These are phyloP conservation scores for Pachydiplax longipennis DNA, from an alignment of 2,888 invertebrate species.

Conservation along the genomic window DNA sequence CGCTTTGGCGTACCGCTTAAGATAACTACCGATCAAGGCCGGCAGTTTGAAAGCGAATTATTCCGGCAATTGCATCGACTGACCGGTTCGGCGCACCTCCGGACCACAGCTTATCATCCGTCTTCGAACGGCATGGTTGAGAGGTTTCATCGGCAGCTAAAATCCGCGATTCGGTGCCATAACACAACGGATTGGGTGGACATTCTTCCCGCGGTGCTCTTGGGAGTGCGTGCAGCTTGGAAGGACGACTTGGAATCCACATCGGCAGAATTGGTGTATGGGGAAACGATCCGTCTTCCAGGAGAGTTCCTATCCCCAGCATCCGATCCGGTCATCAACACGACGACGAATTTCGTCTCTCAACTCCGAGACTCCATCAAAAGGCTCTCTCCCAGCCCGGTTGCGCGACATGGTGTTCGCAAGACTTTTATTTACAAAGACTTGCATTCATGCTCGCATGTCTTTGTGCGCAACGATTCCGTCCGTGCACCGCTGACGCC, in stretches of 20 bases:
- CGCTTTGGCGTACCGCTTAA: not conserved
- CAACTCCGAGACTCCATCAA: not conserved
- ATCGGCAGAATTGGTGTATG: no score
- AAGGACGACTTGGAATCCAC: no score
- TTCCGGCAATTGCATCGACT: conserved; percentile 43
- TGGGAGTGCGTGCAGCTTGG: no score
- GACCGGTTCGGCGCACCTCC: conserved; percentile 47
- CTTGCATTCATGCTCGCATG: not conserved
- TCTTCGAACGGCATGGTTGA: conserved; percentile 52
- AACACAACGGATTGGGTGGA: conserved; percentile 47
- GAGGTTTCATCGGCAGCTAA: conserved; percentile 45
- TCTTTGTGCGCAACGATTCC: no score
- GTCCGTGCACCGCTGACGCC: no score
- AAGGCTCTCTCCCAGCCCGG: not conserved
- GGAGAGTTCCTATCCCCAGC: conserved; percentile 48
- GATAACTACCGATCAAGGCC: not conserved
- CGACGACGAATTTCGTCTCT: not conserved
- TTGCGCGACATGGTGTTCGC: no score
- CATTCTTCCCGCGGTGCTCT: conserved; percentile 50
- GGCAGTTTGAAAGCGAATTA: no score
- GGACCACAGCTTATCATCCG: conserved; percentile 52
- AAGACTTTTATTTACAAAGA: not conserved
- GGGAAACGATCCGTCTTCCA: no score
- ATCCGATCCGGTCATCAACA: no score
- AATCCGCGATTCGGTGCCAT: conserved; percentile 51